Base-by-base conservation (phyloP, 2,888 invertebrate species). In the Drosophila pseudotalamancana region DNA sequence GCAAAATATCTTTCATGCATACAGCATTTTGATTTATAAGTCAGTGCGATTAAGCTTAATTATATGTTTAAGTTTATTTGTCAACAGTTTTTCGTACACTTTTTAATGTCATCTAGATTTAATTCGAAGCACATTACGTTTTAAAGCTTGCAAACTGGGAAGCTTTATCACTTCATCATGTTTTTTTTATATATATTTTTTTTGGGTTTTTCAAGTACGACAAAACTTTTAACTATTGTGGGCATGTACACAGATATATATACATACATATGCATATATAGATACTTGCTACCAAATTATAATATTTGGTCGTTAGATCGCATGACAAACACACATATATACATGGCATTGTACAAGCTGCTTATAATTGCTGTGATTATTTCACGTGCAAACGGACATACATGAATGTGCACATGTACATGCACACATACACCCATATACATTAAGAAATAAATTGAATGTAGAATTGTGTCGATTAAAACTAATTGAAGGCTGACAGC, bases 351-450 rank as follows among this genome's bases (percentile, higher is more conserved):
- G 29, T 61, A 21, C 61, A 25, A 61, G 21, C 27, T 61, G 25
- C 63, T 39, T 50, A 46, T 62, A 70, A 69, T 64, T 68, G 70
- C 32, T 70, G 16, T 61, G 77, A 81, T 81, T 70, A 66, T 55
- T 45, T 54, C 48, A 42, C 37, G 53, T 39, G n/a, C 19, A 35
- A 27, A 11, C 2, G 9, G 11, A 29, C 29, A 5, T 14, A 27
- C 19, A 50, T 49, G n/a, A n/a, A n/a, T n/a, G n/a, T 5, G 9
- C 11, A 9, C 9, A 21, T 40, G 9, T 23, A 25, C 25, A 21
- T 40, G 11, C 0, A n/a, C 5, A 16, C 32, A 23, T 46, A 27
- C 27, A 42, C 27, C 25, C 42, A 27, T n/a, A 18, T n/a, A n/a
- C n/a, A n/a, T n/a, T n/a, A n/a, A n/a, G n/a, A n/a, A n/a, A n/a